Base-by-base conservation (phyloP, 2,113 vertebrate genomes). In the Nibea coibor region DNA sequence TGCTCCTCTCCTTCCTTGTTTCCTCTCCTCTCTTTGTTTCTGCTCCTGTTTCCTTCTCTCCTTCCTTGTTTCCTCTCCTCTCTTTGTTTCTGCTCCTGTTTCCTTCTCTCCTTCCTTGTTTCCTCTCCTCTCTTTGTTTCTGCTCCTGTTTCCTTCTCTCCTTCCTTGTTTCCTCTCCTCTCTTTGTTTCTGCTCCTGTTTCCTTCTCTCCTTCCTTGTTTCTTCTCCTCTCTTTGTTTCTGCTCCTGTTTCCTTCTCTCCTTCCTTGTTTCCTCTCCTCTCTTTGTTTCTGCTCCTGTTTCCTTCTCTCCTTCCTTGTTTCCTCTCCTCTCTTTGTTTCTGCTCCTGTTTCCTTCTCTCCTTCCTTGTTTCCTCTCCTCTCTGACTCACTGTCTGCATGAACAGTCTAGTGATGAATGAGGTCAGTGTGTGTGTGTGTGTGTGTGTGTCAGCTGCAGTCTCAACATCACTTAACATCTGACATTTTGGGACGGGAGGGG, bases 391-490 rank as follows among this genome's bases (percentile, higher is more conserved):
- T 80, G 19, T 86, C 59, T 64, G 68, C 79, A 72, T 74, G 76
- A 83, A 68, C 74, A 66, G 72, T 73, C 69, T 61, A 57, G 56
- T 51, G 72, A 26, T 85, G 85, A 92, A 88, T 84, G 67, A 90
- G 85, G 90, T 92, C 89, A 82, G 54, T 56, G 72, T 69, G 75
- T 71, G 62, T 59, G 54, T 71, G 74, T 68, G 59, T 54, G 58
- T 64, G 47, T 62, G 66, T 86, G 58, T 58, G 26, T 79, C 73
- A 80, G 76, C 75, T 89, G 85, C 88, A 90, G 83, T 91, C 93
- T 87, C 90, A 93, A 93, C 93, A 93, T 90, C 92, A 87, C 91
- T 93, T 94, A 93, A 93, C 91, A 91, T 92, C 90, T 92, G 91
- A 93, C 90, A 91, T 92, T 92, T 92, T 78, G 71, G 75, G 75